phyloP scores from a whole-genome alignment of 2,888 invertebrate species.

The Trissonchulus latispiculum region DNA sequence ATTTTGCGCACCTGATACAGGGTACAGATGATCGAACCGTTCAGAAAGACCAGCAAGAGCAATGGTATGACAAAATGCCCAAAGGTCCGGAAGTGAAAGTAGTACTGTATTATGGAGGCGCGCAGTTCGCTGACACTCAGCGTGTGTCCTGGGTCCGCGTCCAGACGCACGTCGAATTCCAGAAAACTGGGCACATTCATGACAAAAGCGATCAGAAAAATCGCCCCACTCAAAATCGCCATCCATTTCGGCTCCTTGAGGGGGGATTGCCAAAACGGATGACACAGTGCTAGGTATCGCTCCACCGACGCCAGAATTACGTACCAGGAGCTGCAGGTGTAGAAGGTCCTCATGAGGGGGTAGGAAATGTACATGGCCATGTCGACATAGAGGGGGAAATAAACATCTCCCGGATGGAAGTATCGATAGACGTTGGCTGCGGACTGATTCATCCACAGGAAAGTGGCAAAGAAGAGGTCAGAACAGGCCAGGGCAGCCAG shows the following conservation, averaged over 20 bases:
- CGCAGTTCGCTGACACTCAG: neutral
- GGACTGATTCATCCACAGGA: no score
- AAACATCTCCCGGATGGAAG: no score
- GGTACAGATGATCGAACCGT: conserved; percentile 2
- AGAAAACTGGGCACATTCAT: conserved; percentile 7
- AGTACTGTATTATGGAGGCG: neutral
- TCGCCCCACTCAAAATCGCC: neutral
- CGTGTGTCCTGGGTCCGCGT: neutral
- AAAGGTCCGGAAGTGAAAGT: neutral
- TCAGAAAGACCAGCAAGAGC: conserved; percentile 1
- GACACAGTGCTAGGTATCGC: conserved; percentile 8
- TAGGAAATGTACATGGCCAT: no score
- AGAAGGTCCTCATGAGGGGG: neutral
- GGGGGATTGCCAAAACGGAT: neutral
- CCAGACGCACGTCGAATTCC: neutral
- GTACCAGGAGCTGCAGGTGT: conserved; percentile 4
- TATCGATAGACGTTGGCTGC: no score
- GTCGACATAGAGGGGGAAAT: no score
- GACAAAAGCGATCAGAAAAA: neutral
- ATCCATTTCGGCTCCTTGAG: neutral
- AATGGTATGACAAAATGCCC: neutral
- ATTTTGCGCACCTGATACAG: neutral
- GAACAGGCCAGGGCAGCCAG: no score
- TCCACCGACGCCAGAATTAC: conserved; percentile 1
- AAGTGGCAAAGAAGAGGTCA: no score